Conservation (phyloP, 2,888 invertebrate genomes). For the Suillia variegata region DNA sequence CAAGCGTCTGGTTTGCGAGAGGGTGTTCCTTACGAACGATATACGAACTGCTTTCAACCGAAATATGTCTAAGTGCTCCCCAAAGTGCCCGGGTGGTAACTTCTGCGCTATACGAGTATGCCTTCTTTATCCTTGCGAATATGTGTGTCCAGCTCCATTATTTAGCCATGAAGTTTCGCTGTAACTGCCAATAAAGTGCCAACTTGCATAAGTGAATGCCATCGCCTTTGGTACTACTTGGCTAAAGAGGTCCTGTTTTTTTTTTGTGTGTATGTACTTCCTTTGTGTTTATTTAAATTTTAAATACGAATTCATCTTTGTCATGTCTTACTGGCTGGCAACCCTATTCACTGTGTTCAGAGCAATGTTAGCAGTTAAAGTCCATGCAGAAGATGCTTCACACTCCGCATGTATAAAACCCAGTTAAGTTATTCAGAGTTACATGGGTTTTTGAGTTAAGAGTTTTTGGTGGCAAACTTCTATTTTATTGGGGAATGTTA, state of each 20-base stretch:
- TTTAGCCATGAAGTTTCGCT: conserved; percentile 19
- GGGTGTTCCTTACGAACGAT: conserved; percentile 1
- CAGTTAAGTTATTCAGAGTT: too few relatives aligned
- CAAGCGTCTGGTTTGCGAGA: conserved; percentile 36
- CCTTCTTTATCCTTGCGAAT: too few relatives aligned
- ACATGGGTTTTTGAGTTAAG: too few relatives aligned
- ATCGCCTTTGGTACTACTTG: not conserved
- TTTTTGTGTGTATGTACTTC: conserved; percentile 3
- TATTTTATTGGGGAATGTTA: not conserved
- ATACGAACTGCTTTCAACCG: not conserved
- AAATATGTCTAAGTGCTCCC: conserved; percentile 7
- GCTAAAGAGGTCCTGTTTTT: conserved; percentile 1
- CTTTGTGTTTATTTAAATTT: conserved; percentile 34
- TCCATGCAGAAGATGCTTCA: conserved; percentile 6
- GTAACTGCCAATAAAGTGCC: conserved; percentile 31
- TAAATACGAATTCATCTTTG: conserved; percentile 54
- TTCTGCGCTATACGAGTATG: not conserved
- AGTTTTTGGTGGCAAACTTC: too few relatives aligned
- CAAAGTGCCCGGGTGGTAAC: conserved; percentile 6
- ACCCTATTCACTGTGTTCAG: conserved; percentile 18
- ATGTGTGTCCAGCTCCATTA: conserved; percentile 18
- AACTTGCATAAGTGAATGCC: conserved; percentile 27
- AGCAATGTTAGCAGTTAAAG: conserved; percentile 2
- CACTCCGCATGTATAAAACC: too few relatives aligned
- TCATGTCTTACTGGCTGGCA: conserved; percentile 30